These are phyloP conservation scores for Peromyscus melanophrys DNA, from an alignment of 2,797 vertebrate species.

Conservation along the genomic window DNA sequence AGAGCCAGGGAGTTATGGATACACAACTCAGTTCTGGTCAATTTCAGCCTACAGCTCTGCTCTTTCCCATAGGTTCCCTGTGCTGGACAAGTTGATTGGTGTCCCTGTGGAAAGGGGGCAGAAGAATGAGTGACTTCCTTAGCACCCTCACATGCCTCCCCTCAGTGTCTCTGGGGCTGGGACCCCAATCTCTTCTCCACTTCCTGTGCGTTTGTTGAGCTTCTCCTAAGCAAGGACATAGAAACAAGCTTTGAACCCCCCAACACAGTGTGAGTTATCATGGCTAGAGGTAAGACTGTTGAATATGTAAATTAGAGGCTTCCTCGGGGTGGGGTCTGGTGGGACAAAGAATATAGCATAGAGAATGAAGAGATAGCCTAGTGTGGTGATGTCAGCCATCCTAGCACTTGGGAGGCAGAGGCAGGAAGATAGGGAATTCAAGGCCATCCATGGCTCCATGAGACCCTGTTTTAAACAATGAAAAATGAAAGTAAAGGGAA, in stretches of 20 bases:
- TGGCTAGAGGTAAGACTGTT: too few relatives aligned
- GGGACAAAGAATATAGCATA: not conserved
- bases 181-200: not conserved
- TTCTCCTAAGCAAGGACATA: not conserved
- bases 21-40: not conserved
- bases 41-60: not conserved
- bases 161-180: accelerated
- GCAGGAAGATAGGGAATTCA: not conserved
- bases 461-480: not conserved
- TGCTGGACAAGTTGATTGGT: not conserved
- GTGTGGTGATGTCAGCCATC: not conserved
- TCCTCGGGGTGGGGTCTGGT: not conserved
- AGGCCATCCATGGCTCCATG: not conserved
- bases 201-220: not conserved
- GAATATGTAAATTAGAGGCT: not conserved
- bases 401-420: not conserved
- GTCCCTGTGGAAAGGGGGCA: not conserved
- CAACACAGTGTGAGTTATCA: not conserved
- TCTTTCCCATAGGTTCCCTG: not conserved
- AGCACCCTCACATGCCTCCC: accelerated
- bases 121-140: not conserved
- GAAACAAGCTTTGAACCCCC: not conserved
- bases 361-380: too few relatives aligned
- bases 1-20: not conserved
- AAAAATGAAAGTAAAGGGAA: not conserved